Conservation (phyloP, 2,797 vertebrate genomes). For the Yasuhikotakia modesta region DNA sequence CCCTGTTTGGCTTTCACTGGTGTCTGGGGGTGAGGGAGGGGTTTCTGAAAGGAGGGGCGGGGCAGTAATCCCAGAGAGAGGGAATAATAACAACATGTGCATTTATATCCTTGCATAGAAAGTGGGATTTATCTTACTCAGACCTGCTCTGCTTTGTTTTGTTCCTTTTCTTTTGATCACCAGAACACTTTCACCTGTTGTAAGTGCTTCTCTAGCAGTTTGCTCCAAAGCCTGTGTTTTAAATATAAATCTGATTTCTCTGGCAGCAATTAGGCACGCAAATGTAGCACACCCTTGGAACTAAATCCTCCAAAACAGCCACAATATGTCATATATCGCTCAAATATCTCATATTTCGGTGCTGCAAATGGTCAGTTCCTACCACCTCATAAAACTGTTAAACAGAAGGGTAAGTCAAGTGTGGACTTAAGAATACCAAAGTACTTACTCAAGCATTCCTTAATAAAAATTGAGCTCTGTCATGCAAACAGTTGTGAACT, state of each 20-base stretch:
- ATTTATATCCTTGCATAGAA: constrained; percentile 44
- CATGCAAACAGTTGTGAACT: constrained; percentile 29
- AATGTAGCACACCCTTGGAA: constrained; percentile 13
- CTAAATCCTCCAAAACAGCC: constrained; percentile 21
- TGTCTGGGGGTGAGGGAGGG: constrained; percentile 43
- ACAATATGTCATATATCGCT: constrained; percentile 11
- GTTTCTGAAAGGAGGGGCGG: constrained; percentile 1
- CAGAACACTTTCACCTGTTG: constrained; percentile 8
- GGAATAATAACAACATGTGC: constrained; percentile 48
- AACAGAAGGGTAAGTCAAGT: constrained; percentile 8
- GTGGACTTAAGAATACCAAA: background rate
- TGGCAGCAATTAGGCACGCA: background rate
- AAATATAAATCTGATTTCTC: background rate
- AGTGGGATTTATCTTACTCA: constrained; percentile 38
- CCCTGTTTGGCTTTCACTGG: constrained; percentile 41
- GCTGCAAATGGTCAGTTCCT: constrained; percentile 7
- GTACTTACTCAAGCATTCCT: background rate
- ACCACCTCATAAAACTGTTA: constrained; percentile 1
- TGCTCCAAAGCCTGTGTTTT: background rate
- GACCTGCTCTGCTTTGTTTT: background rate
- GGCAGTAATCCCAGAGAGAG: constrained; percentile 30
- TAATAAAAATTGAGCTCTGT: constrained; percentile 36
- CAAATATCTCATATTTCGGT: constrained; percentile 18
- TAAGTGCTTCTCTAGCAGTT: background rate
- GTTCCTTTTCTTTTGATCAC: constrained; percentile 9